Base-by-base conservation (phyloP, 1,140 invertebrate genomes). In the Dendrolimus punctatus region DNA sequence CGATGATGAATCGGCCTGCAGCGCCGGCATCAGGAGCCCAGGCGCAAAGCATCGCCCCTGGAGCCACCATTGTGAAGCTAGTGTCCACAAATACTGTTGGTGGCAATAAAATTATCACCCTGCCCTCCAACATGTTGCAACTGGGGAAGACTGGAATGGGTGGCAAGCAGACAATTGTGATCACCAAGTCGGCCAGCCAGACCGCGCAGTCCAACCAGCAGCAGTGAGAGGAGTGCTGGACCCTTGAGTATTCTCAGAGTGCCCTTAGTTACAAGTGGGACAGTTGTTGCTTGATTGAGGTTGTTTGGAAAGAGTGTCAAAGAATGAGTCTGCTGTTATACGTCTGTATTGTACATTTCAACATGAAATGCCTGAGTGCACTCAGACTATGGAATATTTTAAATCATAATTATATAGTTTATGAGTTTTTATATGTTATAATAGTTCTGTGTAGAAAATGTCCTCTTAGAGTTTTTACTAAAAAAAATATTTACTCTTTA, bases 31-130 rank as follows among this genome's bases (percentile, higher is more conserved):
- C 72, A 39, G 69, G 57, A 2, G 66, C 63, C 6, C 73, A 76
- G 42, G 64, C 54, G 2, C 74, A 77, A 51, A 71, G 72, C 9
- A 64, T 80, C 5, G 70, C 84, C 1, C 76, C 80, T 0, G 85
- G 85, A 56, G 93, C 94, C 37, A 96, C 95, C 6, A 95, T 97
- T 69, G 90, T 96, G 0, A 96, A 97, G 80, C 87, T 97, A 41
- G 94, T 97, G 0, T 91, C 92, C 50, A 90, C 91, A 0, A 92
- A 91, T 62, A 83, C 91, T 0, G 87, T 90, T 0, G 87, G 81
- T 6, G 86, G 85, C 9, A 88, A 88, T 57, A 91, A 91, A 60
- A 89, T 92, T 49, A 86, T 93, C 9, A 91, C 91, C 39, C 76
- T 92, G 56, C 90, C 90, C 0, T 92, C 93, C 2, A 92, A 93